Evolutionary conservation across 2,113 vertebrate genomes (phyloP).

Genomic region (Acinonyx jubatus): DNA sequence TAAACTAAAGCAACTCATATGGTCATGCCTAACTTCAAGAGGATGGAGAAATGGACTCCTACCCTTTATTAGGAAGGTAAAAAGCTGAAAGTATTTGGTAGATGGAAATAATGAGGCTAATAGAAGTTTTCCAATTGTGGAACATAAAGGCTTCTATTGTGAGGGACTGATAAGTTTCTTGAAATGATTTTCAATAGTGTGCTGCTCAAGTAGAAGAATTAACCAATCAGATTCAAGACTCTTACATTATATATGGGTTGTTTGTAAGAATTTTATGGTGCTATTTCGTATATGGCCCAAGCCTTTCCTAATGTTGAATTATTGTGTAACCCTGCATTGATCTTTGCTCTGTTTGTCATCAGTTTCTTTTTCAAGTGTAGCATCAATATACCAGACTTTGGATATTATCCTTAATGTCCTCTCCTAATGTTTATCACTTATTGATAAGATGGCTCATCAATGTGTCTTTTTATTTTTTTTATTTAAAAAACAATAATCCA

Average conservation of each 20-base stretch:
- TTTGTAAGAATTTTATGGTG: not conserved
- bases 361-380: not conserved
- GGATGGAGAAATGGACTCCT: not conserved
- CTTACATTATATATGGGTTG: not conserved
- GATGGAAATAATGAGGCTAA: not conserved
- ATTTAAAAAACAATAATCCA: not conserved
- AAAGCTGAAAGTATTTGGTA: not conserved
- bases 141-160: not conserved
- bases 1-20: not conserved
- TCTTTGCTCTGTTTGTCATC: not conserved
- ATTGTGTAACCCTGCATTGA: not conserved
- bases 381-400: not conserved
- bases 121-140: not conserved
- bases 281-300: not conserved
- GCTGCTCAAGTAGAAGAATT: not conserved
- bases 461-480: not conserved
- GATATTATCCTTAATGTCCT: not conserved
- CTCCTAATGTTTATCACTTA: not conserved
- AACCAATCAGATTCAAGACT: slow-evolving; percentile 5
- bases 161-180: not conserved
- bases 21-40: not conserved
- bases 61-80: not conserved
- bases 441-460: not conserved
- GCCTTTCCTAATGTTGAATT: not conserved
- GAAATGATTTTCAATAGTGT: slow-evolving; percentile 14